These are phyloP conservation scores for Pachycephala philippinensis DNA, from an alignment of 2,113 vertebrate genomes.

Conservation along the genomic window DNA sequence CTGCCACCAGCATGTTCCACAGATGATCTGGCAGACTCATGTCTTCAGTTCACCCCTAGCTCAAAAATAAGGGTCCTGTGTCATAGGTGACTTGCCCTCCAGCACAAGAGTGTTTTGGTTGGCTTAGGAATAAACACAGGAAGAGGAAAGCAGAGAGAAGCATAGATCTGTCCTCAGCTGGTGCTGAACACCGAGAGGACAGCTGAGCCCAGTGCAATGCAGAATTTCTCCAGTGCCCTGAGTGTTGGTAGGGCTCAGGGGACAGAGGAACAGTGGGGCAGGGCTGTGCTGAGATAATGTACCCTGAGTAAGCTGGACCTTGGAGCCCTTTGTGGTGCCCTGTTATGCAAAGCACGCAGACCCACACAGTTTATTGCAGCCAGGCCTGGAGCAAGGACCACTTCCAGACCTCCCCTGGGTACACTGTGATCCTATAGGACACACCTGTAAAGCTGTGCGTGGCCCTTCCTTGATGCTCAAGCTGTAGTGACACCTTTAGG, in stretches of 20 bases:
- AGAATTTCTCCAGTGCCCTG: neutral
- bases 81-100: neutral
- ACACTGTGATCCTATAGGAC: neutral
- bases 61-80: neutral
- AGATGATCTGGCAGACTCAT: slow-evolving; percentile 24
- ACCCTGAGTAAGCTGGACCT: neutral
- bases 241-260: neutral
- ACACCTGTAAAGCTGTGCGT: neutral
- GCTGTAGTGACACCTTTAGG: neutral
- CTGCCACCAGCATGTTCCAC: slow-evolving; percentile 40
- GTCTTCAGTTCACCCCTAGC: neutral
- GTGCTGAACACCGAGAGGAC: neutral
- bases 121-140: neutral
- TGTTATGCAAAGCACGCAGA: neutral
- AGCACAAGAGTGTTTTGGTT: neutral
- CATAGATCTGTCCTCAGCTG: neutral
- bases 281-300: neutral
- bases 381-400: neutral
- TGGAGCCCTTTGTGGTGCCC: neutral
- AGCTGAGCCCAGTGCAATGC: neutral
- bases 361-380: neutral
- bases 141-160: neutral
- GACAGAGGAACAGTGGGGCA: neutral
- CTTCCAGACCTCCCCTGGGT: neutral
- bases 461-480: neutral